Base-by-base conservation (phyloP, 2,888 invertebrate species). In the Sinodicranocentrus sp. region DNA sequence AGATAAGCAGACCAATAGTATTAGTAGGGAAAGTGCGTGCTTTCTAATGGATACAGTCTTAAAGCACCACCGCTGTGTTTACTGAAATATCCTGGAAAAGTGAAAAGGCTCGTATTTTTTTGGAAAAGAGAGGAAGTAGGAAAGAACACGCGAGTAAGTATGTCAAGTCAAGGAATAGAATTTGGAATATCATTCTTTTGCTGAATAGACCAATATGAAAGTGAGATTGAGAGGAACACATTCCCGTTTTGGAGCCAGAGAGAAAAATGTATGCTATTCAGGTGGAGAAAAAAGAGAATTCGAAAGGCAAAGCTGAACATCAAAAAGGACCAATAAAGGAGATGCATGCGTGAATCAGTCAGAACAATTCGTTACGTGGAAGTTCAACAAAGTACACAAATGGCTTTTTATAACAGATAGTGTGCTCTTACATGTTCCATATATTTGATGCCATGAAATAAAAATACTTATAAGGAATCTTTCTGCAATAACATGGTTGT, bases 321-420 rank as follows among this genome's bases (percentile, higher is more conserved):
- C 28, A 44, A 59, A 23, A 44, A 28, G 39, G 25, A n/a, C 59
- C 57, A 71, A 72, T 72, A 72, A 61, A 72, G 23, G 61, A 61
- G 72, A 72, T 72, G 44, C 43, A 61, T 61, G 72, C 72, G 28
- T 19, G 61, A 72, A 72, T 43, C 59, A 43, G 59, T 57, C 72
- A 43, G 28, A 72, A 72, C 72, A 43, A 59, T 44, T 61, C 61
- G 72, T 72, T 61, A 21, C 10, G 48, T 39, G n/a, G 17, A 43
- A 72, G 72, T 72, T 72, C 61, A 72, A 72, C 61, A 72, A 72
- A 72, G 44, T 43, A 72, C 44, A 44, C 43, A 72, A 61, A 72
- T 61, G 72, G 23, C 61, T 72, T 59, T 59, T 43, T 39, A 59
- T 57, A 72, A 72, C 59, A 44, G 61, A 59, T 63, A 21, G 23